Base-by-base conservation (phyloP, 1,140 invertebrate species). In the Drosophila ironensis region DNA sequence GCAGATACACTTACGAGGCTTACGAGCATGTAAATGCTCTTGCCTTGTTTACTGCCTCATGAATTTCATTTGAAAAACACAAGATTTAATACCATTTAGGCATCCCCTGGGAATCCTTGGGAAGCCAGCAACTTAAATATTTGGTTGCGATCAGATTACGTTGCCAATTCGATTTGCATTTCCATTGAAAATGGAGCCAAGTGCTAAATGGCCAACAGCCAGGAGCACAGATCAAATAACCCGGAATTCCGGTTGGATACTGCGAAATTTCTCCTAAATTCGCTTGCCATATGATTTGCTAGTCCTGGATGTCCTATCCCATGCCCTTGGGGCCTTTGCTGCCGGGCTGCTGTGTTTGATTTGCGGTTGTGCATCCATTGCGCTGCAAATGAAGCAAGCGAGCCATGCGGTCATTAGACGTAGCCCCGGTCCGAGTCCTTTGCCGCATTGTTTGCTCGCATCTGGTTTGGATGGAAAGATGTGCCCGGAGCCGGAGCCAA, bases 311-410 rank as follows among this genome's bases (percentile, higher is more conserved):
- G n/a, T 6, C 12, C 14, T 14, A 3, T 22, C 27, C n/a, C 17
- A 11, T 16, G 8, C 20, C 22, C 8, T 11, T 17, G 14, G 4
- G 4, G 11, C 25, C 9, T 17, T n/a, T 20, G 7, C 2, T 40
- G 48, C 24, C 48, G 44, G 35, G 44, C 12, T 70, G 54, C 67
- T 84, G 80, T 86, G 63, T 84, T 86, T 84, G 78, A 84, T 78
- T 84, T 84, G 78, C 80, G 78, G 78, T 86, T 84, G 78, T 78
- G 73, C 74, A 84, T 86, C 70, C 78, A 86, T 78, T 84, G 57
- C 78, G 74, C 70, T 84, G 78, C 78, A 86, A 86, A 84, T 84
- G 78, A 84, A 78, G 73, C 78, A 84, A 84, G 74, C 78, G 78
- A 84, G 73, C 80, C 80, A 40, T 84, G 78, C 52, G 80, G 80